Base-by-base conservation (phyloP, 37 sponge, comb jelly and placozoan genomes). In the Petrosia ficiformis region DNA sequence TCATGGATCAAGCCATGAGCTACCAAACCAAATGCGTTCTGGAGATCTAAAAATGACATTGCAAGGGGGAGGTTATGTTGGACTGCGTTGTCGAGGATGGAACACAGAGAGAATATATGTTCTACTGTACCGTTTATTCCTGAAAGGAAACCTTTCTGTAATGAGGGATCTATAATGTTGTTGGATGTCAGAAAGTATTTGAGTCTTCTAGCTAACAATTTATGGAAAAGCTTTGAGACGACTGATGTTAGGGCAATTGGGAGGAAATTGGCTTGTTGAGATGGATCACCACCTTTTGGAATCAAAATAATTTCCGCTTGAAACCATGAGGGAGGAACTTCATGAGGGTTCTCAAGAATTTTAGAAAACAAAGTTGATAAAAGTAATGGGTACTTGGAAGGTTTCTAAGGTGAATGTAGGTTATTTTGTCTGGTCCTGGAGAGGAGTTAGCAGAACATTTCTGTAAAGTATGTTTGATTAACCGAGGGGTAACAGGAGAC, bases 351-450 rank as follows among this genome's bases (percentile, higher is more conserved):
- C 11, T 72, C 42, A 1, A 84, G 52, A 6, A 84, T 84, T 37
- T 84, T 84, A 28, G 73, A 72, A 59, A 77, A 83, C 19, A 82
- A 48, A 2, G 83, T 82, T 3, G 83, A 70, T 32, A 75, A 57
- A 82, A 82, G 37, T 75, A 42, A 26, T 75, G 76, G 3, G 75
- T 73, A 33, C 67, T 64, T 44, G 74, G 82, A 33, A 82, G 11
- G 1, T 80, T 73, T 52, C 64, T 72, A 0, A 82, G 75, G 30
- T 73, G 82, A 22, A 58, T 54, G 24, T 82, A 82, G 5, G 68
- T 52, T 14, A 82, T 75, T 2, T 67, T 42, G 40, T 82, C 83
- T 21, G 40, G 66, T 19, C 76, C 83, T 1, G 76, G 83, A 2
- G 83, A 64, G 1, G 82, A 81, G 72, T 58, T 72, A 3, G 67